Conservation (phyloP, 2,797 vertebrate species). For the Cynodonichthys magdalenae region DNA sequence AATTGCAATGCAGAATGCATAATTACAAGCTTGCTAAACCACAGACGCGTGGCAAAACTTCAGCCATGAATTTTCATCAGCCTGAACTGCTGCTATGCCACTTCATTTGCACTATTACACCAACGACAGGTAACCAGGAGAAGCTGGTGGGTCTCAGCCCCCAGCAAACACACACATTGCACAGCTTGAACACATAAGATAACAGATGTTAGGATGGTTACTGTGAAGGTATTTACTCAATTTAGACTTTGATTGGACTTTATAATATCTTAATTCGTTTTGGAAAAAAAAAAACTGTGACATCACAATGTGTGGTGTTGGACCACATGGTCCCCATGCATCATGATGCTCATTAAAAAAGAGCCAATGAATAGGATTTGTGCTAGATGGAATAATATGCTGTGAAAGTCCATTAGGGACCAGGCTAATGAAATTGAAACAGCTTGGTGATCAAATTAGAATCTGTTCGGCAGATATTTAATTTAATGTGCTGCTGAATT, state of each 20-base stretch:
- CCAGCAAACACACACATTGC: not conserved
- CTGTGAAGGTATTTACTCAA: constrained; percentile 32
- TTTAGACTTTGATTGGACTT: constrained; percentile 29
- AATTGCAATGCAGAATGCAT: constrained; percentile 35
- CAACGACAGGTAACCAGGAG: constrained; percentile 18
- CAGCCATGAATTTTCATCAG: constrained; percentile 41
- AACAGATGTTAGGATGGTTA: constrained; percentile 35
- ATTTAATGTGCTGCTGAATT: constrained; percentile 84
- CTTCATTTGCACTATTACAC: constrained; percentile 30
- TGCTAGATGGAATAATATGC: constrained; percentile 79
- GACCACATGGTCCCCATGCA: constrained; percentile 34
- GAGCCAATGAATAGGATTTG: constrained; percentile 76
- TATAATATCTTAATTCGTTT: not conserved
- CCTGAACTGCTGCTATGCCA: constrained; percentile 37
- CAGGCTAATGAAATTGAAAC: constrained; percentile 84
- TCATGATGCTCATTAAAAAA: constrained; percentile 61
- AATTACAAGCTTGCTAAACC: constrained; percentile 46
- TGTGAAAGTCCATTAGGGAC: constrained; percentile 82
- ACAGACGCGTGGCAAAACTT: constrained; percentile 33
- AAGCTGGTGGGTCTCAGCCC: not conserved
- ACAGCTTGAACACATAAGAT: constrained; percentile 28
- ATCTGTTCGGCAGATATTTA: constrained; percentile 83
- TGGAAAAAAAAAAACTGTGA: constrained; percentile 32
- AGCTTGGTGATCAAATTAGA: constrained; percentile 84
- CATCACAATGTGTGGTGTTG: constrained; percentile 47